A percentile compares a stretch with the other conserved stretches of the same genome.
Conservation (phyloP, 2,797 vertebrate genomes). For the Semotilus atromaculatus region DNA sequence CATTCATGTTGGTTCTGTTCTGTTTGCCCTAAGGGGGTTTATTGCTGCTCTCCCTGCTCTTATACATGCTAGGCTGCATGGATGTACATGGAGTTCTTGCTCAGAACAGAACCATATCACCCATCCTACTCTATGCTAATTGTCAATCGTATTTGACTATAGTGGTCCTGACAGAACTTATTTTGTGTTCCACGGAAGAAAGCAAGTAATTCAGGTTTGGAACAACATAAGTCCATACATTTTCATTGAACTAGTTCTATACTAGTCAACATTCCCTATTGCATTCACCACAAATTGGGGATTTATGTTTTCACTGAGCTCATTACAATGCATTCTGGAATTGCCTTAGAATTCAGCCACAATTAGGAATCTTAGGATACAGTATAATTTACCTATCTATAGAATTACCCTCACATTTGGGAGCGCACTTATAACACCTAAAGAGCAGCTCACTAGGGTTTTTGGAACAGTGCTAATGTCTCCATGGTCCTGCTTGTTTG, state of each 20-base stretch:
- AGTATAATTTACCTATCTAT: neutral
- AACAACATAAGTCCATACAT: neutral
- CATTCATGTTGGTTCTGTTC: too few relatives aligned
- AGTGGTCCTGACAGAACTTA: too few relatives aligned
- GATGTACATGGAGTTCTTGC: too few relatives aligned
- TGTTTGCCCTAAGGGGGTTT: too few relatives aligned
- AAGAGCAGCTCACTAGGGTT: neutral
- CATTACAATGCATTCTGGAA: neutral
- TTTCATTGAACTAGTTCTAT: neutral
- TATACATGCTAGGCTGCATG: too few relatives aligned
- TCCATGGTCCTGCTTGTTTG: conserved; percentile 7
- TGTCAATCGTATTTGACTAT: too few relatives aligned
- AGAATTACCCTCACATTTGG: neutral
- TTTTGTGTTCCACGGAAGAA: neutral
- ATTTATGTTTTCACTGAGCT: neutral
- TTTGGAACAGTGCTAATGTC: neutral
- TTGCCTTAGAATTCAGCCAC: neutral
- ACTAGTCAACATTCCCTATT: neutral
- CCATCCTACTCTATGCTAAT: too few relatives aligned
- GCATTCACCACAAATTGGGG: neutral
- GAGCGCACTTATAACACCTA: neutral
- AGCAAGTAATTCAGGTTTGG: neutral
- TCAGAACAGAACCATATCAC: too few relatives aligned
- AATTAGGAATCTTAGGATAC: neutral
- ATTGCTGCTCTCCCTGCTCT: too few relatives aligned